Conservation (phyloP, 2,797 vertebrate genomes). For the Meriones psammophilus region DNA sequence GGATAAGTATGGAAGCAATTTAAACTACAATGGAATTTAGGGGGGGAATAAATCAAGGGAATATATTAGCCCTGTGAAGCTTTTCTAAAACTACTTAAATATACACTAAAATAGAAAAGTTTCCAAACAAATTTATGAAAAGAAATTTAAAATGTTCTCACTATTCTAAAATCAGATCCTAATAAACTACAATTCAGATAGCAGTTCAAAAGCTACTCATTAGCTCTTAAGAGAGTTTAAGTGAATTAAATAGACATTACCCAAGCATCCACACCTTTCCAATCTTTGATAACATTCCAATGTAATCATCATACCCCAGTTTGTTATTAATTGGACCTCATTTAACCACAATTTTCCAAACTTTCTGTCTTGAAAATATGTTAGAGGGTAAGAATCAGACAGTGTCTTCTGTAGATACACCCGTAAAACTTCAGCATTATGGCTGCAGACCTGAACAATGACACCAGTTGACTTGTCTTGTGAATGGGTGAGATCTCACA, state of each 20-base stretch:
- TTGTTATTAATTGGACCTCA: neutral
- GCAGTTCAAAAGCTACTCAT: neutral
- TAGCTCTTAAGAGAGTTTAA: constrained; percentile 22
- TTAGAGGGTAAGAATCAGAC: neutral
- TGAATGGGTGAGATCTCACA: neutral
- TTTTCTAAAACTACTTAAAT: constrained; percentile 52
- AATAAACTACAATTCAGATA: neutral
- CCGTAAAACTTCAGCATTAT: neutral
- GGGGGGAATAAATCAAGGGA: constrained; percentile 44
- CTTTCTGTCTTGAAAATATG: neutral
- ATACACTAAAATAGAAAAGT: constrained; percentile 10
- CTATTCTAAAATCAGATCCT: constrained; percentile 4
- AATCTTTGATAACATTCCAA: neutral
- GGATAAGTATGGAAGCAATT: neutral
- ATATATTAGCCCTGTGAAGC: constrained; percentile 8
- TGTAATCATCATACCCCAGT: neutral
- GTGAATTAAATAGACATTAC: neutral
- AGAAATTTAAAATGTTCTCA: constrained; percentile 4
- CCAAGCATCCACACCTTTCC: neutral
- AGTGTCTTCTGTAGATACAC: neutral
- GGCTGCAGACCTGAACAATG: neutral
- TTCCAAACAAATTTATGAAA: constrained; percentile 26
- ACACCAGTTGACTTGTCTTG: neutral
- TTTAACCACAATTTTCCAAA: neutral
- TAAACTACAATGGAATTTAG: constrained; percentile 19